Evolutionary conservation across 2,888 invertebrate genomes (phyloP), one percentile per base, ranked within the genome.

Genomic region (Heteromurus nitidus): DNA sequence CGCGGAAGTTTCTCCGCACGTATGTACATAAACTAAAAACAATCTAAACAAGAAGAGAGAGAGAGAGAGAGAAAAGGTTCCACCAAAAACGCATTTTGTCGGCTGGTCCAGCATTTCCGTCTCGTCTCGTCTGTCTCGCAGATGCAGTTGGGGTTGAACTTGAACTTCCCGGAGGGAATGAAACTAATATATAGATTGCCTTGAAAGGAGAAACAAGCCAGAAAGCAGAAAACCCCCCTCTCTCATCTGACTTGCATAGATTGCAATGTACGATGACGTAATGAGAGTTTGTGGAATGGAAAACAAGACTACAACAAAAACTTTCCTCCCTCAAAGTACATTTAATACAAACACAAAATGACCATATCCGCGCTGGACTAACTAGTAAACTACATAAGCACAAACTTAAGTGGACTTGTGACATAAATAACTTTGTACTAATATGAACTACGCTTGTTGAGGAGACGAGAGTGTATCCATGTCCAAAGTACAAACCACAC

Each of bases 241-340:
- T 22, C 44, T 68, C 76, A 68, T 68, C 76, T 47, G 60, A 76
- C 58, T 65, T 68, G 58, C 68, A 69, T 77, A 77, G 68, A 77
- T 77, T 77, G 77, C 77, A 69, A 77, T 77, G 50, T 69, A 77
- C 24, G 77, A 77, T 69, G 77, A 77, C 77, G 77, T 69, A 69
- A 77, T 64, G 60, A 70, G 62, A 76, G 50, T 62, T 62, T 77
- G 31, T 24, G 36, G 9, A 55, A 42, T 75, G 64, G 58, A 58
- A 24, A 62, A 62, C 62, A 62, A 55, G 20, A 3, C n/a, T n/a
- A n/a, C 7, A 55, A 20, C 5, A 24, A 24, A 24, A 55, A 55
- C 22, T 55, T 55, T 47, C 9, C 47, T 36, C 36, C 36, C 5
- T 36, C 7, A 7, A 55, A 55, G 55, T 50, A 7, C 7, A 36